Evolutionary conservation across 2,797 vertebrate genomes (phyloP).

Genomic region (Microhierax caerulescens): DNA sequence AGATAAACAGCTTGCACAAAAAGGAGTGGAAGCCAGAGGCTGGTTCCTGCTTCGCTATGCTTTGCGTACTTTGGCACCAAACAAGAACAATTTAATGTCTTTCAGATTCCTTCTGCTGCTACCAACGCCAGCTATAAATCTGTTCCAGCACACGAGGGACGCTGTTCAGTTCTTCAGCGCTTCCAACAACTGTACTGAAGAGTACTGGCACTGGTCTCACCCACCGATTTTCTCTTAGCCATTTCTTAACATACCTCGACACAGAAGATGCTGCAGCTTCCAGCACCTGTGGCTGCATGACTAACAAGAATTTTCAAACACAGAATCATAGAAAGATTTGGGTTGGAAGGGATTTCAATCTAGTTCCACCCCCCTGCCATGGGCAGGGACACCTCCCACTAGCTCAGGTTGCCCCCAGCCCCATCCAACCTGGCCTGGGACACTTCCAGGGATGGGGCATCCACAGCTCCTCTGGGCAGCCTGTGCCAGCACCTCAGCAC

Average conservation of each 20-base stretch:
- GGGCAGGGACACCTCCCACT: too few species aligned
- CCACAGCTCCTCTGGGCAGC: too few species aligned
- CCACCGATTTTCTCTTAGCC: neutral
- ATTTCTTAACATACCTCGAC: rapidly evolving
- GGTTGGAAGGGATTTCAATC: too few species aligned
- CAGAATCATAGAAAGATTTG: too few species aligned
- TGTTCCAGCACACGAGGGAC: neutral
- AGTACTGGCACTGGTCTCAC: neutral
- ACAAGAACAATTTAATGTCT: neutral
- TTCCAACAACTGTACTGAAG: neutral
- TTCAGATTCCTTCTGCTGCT: neutral
- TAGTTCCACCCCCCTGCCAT: too few species aligned
- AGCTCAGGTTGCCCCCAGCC: too few species aligned
- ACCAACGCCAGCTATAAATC: neutral
- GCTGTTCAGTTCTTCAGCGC: neutral
- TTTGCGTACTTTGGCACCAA: slow-evolving; percentile 11
- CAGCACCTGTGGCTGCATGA: neutral
- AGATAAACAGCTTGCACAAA: slow-evolving; percentile 10
- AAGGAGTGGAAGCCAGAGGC: slow-evolving; percentile 16
- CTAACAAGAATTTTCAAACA: neutral
- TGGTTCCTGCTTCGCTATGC: neutral
- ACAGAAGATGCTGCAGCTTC: neutral
- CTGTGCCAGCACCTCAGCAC: too few species aligned
- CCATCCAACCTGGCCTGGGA: too few species aligned
- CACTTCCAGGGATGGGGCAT: too few species aligned